These are phyloP conservation scores for Chelonus insularis DNA, from an alignment of 1,140 invertebrate genomes.

Conservation along the genomic window DNA sequence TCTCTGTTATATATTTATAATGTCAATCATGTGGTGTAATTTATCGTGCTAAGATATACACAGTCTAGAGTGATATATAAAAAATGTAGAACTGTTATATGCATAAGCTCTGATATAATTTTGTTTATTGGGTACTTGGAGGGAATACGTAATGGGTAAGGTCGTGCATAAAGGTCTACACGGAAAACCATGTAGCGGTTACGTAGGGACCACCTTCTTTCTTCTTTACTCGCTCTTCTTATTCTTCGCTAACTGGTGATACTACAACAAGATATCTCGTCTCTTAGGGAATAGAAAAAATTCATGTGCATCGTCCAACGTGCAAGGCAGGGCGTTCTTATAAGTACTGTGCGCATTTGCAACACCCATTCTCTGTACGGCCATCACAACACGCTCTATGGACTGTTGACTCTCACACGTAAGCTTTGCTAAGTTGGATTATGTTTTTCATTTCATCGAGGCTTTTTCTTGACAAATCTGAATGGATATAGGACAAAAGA, in stretches of 20 bases:
- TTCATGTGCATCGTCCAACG: slow-evolving; percentile 12
- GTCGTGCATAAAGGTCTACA: background rate
- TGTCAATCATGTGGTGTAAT: background rate
- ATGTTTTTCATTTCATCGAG: no score
- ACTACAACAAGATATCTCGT: slow-evolving; percentile 12
- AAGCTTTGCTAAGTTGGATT: background rate
- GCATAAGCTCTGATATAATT: no score
- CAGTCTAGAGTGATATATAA: no score
- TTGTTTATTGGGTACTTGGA: background rate
- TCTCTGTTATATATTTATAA: slow-evolving; percentile 10
- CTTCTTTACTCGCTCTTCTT: background rate
- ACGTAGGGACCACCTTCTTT: background rate
- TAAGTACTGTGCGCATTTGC: background rate
- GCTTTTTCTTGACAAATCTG: no score
- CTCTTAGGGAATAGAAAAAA: slow-evolving; percentile 5
- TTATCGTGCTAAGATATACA: background rate
- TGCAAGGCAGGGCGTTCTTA: slow-evolving; percentile 9
- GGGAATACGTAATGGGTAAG: background rate
- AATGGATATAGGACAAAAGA: no score
- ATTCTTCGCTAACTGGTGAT: background rate
- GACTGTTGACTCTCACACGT: background rate
- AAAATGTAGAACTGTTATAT: no score
- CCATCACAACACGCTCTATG: no score
- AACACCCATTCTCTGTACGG: slow-evolving; percentile 7
- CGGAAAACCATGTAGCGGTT: background rate